These are phyloP conservation scores for Leuciscus waleckii DNA, from an alignment of 2,797 vertebrate species.

Conservation along the genomic window DNA sequence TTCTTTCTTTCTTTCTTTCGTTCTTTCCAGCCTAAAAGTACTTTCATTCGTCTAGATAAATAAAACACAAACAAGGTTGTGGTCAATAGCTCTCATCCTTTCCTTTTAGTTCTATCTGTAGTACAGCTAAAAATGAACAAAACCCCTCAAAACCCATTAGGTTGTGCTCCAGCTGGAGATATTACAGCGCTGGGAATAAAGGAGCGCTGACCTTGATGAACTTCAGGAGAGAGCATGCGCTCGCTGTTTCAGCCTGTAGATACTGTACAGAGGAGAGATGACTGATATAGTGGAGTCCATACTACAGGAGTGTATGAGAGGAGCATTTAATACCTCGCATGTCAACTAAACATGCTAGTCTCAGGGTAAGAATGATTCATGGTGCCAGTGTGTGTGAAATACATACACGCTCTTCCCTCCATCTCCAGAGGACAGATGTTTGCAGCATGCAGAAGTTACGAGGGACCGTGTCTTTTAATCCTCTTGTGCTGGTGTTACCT, in stretches of 20 bases:
- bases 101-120: conserved; percentile 43
- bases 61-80: conserved; percentile 51
- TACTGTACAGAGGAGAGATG: conserved; percentile 28
- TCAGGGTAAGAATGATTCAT: conserved; percentile 50
- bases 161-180: not conserved
- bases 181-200: conserved; percentile 15
- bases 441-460: conserved; percentile 22
- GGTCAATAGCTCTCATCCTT: conserved; percentile 50
- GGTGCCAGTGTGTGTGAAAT: conserved; percentile 20
- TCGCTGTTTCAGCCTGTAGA: conserved; percentile 20
- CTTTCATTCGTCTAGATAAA: conserved; percentile 44
- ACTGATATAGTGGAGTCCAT: conserved; percentile 25
- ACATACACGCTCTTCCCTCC: conserved; percentile 39
- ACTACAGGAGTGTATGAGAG: conserved; percentile 24
- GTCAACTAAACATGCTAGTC: conserved; percentile 17
- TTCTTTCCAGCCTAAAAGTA: not conserved
- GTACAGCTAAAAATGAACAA: conserved; percentile 47
- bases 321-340: conserved; percentile 1
- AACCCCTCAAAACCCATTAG: conserved; percentile 23
- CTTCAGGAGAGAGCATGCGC: conserved; percentile 16
- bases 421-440: conserved; percentile 31
- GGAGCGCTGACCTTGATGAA: conserved; percentile 30
- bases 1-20: not conserved
- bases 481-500: not conserved
- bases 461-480: not conserved